Evolutionary conservation across 2,888 invertebrate genomes (phyloP), one percentile per base, ranked within the genome.

Genomic region (Cheilosia urbana): DNA sequence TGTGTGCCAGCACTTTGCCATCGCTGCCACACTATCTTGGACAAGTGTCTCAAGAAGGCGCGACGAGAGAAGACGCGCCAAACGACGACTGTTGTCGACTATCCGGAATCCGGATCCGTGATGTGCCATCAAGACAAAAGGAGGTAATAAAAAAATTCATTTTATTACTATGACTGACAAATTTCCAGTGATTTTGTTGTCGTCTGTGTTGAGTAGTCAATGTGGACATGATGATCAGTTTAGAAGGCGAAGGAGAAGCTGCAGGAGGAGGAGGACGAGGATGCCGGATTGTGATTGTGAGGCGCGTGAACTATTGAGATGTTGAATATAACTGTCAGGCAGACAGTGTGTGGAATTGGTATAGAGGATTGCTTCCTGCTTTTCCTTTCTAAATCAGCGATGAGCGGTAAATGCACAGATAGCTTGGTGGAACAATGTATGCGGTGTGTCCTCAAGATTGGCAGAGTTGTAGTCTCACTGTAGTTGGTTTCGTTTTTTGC

Each of bases 111-210:
- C 34, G 11, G 15, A 34, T 37, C 37, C 58, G 15, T 5, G 30
- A 30, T 19, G 40, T 40, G 40, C 30, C 40, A 21, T 19, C 57
- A 49, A 69, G 63, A 69, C 79, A 84, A 84, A 79, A 84, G 69
- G 58, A 71, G 79, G 63, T 55, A 83, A 79, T 79, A 63, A 84
- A 84, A 79, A 82, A 84, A 79, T 21, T 42, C 42, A 84, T 84
- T 84, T 84, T 79, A 84, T 84, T 79, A 73, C 79, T 65, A 21
- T 84, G 79, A 84, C 84, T 79, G 84, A 84, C 75, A 79, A 84
- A 84, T 84, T 79, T 84, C 75, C 69, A 65, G 65, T 69, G 81
- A 82, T 77, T 77, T 84, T 65, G 75, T 71, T 84, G 84, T 79
- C 69, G 69, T 75, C 79, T 73, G 69, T 63, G 79, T 53, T 71